Percentiles rank a stretch among this genome's conserved stretches.
These are phyloP conservation scores for Danaus melanippus DNA, from an alignment of 1,140 invertebrate genomes.

Conservation along the genomic window DNA sequence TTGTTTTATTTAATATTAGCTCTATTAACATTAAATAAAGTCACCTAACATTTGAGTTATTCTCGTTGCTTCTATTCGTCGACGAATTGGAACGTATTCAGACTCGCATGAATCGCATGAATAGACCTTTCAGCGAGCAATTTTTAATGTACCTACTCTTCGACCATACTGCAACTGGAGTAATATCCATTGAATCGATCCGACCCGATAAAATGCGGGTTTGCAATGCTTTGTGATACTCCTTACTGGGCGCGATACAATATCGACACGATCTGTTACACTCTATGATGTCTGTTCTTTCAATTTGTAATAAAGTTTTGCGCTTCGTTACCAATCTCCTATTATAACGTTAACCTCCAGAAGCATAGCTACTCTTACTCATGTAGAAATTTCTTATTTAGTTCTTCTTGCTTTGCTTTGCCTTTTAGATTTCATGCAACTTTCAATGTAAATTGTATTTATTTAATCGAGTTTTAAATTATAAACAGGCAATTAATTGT, in stretches of 20 bases:
- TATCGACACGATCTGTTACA: slow-evolving; percentile 29
- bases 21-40: no score
- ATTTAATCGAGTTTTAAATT: no score
- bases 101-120: slow-evolving; percentile 30
- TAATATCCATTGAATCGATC: slow-evolving; percentile 38
- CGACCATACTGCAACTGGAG: slow-evolving; percentile 17
- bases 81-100: slow-evolving; percentile 20
- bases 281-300: slow-evolving; percentile 31
- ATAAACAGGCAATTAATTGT: no score
- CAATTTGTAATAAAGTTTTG: slow-evolving; percentile 39
- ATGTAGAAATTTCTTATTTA: no score
- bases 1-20: no score
- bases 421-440: no score
- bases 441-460: no score
- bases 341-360: slow-evolving; percentile 1
- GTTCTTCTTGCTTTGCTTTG: no score
- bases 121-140: slow-evolving; percentile 37
- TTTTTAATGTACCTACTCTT: slow-evolving; percentile 41
- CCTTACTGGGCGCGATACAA: slow-evolving; percentile 36
- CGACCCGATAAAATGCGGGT: slow-evolving; percentile 28
- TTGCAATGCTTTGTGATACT: slow-evolving; percentile 30
- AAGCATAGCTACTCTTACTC: no score
- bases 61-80: slow-evolving; percentile 3
- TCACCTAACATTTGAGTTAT: no score
- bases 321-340: slow-evolving; percentile 22